A percentile compares a stretch with the other conserved stretches of the same genome.
Evolutionary conservation across 2,113 vertebrate genomes (phyloP).

Genomic region (Zosterops borbonicus): DNA sequence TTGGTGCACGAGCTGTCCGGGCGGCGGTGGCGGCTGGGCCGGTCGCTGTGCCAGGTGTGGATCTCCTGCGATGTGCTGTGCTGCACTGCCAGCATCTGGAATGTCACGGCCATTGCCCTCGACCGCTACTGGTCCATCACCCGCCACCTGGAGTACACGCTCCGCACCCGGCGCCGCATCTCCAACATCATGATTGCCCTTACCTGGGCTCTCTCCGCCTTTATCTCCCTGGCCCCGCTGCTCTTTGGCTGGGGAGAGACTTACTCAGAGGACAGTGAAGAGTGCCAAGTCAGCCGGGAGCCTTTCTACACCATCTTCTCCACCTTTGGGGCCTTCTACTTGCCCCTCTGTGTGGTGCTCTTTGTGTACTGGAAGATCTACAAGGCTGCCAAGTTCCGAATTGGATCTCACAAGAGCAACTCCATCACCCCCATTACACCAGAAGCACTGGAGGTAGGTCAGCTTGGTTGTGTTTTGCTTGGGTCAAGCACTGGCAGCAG

Average conservation of each 20-base stretch:
- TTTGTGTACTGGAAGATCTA: slow-evolving; percentile 99
- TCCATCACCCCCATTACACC: slow-evolving; percentile 85
- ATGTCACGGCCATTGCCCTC: slow-evolving; percentile 92
- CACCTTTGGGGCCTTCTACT: slow-evolving; percentile 93
- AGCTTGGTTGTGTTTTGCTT: not conserved
- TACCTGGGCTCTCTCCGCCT: slow-evolving; percentile 89
- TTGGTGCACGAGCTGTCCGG: slow-evolving; percentile 88
- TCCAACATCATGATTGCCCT: slow-evolving; percentile 92
- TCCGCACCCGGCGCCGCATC: slow-evolving; percentile 83
- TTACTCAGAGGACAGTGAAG: slow-evolving; percentile 81
- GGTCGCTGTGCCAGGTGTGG: slow-evolving; percentile 91
- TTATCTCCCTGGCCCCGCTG: slow-evolving; percentile 90
- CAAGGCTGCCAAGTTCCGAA: slow-evolving; percentile 90
- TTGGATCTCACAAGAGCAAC: slow-evolving; percentile 86
- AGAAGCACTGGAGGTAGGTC: slow-evolving; percentile 81
- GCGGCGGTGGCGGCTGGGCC: slow-evolving; percentile 87
- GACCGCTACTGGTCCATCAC: slow-evolving; percentile 99
- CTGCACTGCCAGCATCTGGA: slow-evolving; percentile 99
- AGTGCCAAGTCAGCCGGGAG: slow-evolving; percentile 92
- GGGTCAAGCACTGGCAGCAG: not conserved
- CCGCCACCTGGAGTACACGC: slow-evolving; percentile 91
- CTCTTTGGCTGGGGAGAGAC: slow-evolving; percentile 95
- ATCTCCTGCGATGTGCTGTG: slow-evolving; percentile 93
- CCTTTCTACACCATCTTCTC: slow-evolving; percentile 95
- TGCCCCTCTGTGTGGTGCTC: slow-evolving; percentile 92